Evolutionary conservation across 2,888 invertebrate genomes (phyloP).

Genomic region (Itoplectis maculator): DNA sequence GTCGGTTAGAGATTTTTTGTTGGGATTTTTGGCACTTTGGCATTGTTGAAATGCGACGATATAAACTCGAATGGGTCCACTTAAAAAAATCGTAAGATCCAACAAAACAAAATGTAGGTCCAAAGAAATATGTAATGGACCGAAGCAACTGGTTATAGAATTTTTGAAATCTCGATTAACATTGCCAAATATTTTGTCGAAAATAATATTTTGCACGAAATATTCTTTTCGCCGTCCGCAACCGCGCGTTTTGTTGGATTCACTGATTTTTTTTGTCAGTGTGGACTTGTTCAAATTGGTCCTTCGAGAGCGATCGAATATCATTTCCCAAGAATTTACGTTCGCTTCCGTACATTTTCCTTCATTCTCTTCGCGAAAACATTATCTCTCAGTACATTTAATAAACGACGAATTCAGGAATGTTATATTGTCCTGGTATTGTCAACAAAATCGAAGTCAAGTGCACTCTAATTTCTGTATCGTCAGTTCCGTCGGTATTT

Average conservation of each 20-base stretch:
- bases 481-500: too few relatives aligned
- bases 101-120: too few relatives aligned
- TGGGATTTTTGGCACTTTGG: background rate
- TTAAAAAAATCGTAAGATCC: too few relatives aligned
- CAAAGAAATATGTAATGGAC: too few relatives aligned
- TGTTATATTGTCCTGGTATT: conserved; percentile 80
- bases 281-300: conserved; percentile 45
- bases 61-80: background rate
- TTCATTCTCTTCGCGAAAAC: background rate
- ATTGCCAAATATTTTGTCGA: too few relatives aligned
- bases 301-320: conserved; percentile 60
- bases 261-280: too few relatives aligned
- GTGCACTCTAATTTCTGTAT: conserved; percentile 82
- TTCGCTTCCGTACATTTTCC: conserved; percentile 33
- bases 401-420: conserved; percentile 81
- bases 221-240: too few relatives aligned
- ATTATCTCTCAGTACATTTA: conserved; percentile 70
- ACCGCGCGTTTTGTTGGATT: too few relatives aligned
- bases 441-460: conserved; percentile 80
- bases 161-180: too few relatives aligned
- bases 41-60: background rate
- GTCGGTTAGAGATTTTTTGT: background rate
- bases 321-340: conserved; percentile 70
- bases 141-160: too few relatives aligned
- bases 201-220: too few relatives aligned